These are phyloP conservation scores for Himalopsyche phryganea DNA, from an alignment of 1,140 invertebrate species.

Conservation along the genomic window DNA sequence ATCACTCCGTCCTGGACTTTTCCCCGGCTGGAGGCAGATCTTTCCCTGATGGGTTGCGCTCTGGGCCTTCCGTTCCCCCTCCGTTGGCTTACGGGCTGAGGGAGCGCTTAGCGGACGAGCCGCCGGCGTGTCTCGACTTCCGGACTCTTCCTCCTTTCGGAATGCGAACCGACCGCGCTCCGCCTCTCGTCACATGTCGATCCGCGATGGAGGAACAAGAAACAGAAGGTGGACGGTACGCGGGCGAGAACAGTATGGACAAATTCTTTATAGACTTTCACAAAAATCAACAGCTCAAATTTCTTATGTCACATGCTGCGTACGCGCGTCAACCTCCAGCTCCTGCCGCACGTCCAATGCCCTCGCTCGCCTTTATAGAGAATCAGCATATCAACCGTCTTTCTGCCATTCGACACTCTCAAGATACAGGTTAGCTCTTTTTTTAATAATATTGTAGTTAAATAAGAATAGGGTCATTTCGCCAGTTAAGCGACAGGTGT, in stretches of 20 bases:
- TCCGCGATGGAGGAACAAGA: neutral
- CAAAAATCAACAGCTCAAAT: slow-evolving; percentile 51
- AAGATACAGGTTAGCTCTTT: neutral
- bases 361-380: slow-evolving; percentile 31
- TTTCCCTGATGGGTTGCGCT: no score
- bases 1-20: slow-evolving; percentile 29
- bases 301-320: slow-evolving; percentile 25
- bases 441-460: neutral
- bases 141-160: slow-evolving; percentile 50
- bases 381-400: slow-evolving; percentile 17
- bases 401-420: neutral
- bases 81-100: neutral
- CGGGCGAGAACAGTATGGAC: slow-evolving; percentile 53
- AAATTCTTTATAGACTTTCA: slow-evolving; percentile 60
- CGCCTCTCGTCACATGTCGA: neutral
- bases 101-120: slow-evolving; percentile 39
- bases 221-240: slow-evolving; percentile 36
- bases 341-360: slow-evolving; percentile 23
- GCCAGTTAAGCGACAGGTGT: no score
- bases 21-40: no score
- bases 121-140: slow-evolving; percentile 37
- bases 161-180: slow-evolving; percentile 41
- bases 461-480: neutral
- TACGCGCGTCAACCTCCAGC: slow-evolving; percentile 24
- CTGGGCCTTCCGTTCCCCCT: no score